Percentiles rank a stretch among this genome's conserved stretches.
phyloP scores from a whole-genome alignment of 2,113 vertebrate genomes.

The Catharus minimus region DNA sequence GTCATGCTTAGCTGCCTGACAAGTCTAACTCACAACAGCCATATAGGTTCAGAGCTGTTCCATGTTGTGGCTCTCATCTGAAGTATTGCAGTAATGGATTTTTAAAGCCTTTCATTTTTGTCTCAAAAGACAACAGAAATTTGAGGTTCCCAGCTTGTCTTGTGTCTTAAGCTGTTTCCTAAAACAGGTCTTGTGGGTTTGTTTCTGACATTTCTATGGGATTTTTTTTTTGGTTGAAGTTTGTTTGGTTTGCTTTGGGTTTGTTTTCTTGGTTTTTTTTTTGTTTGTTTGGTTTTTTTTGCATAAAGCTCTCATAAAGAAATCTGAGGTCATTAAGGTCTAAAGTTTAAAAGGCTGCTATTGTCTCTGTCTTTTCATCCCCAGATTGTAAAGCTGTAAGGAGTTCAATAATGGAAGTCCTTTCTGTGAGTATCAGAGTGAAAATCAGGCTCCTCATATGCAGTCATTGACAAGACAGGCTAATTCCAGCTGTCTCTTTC shows the following conservation, averaged over 20 bases:
- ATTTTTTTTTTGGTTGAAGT: neutral
- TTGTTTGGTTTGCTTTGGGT: neutral
- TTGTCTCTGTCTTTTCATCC: neutral
- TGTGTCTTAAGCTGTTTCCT: neutral
- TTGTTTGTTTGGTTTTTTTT: neutral
- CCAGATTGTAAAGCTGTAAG: neutral
- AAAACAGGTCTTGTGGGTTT: neutral
- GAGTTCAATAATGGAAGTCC: neutral
- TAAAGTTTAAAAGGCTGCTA: neutral
- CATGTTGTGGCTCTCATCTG: neutral
- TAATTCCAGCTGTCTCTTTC: neutral
- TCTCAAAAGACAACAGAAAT: neutral
- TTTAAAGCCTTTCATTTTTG: neutral
- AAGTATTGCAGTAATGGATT: neutral
- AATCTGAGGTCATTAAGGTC: neutral
- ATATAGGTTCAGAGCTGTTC: neutral
- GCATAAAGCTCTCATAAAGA: neutral
- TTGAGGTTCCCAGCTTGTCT: neutral
- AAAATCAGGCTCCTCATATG: neutral
- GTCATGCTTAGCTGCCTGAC: neutral
- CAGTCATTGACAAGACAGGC: neutral
- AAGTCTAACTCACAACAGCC: neutral
- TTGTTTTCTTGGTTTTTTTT: neutral
- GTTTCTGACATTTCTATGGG: neutral
- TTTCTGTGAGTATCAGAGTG: neutral